These are phyloP conservation scores for Lasioglossum albipes DNA, from an alignment of 1,140 invertebrate species.

Conservation along the genomic window DNA sequence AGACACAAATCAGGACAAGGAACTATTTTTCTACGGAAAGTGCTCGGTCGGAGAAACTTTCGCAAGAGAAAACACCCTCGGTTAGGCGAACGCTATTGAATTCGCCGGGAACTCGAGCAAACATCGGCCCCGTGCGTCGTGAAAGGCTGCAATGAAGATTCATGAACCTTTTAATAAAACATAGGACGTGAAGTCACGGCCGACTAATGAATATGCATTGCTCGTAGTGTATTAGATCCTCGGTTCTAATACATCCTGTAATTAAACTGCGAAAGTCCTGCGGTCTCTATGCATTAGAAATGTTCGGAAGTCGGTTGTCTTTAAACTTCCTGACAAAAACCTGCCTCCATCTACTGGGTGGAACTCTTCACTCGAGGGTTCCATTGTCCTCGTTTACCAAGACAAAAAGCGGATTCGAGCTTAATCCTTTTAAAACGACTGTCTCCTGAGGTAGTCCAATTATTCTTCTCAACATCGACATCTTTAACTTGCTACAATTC, in stretches of 20 bases:
- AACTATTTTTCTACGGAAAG: neutral
- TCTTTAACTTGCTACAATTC: no score
- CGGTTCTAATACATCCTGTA: neutral
- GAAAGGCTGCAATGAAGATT: neutral
- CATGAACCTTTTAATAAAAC: constrained; percentile 20
- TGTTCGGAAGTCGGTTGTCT: neutral
- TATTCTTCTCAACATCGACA: no score
- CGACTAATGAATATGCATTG: constrained; percentile 3
- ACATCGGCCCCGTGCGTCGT: neutral
- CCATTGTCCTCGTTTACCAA: no score
- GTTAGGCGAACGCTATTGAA: neutral
- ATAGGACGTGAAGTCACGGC: neutral
- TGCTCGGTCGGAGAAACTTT: neutral
- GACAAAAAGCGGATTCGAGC: no score
- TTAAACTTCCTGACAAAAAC: no score
- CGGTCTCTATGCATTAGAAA: neutral
- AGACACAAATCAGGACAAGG: no score
- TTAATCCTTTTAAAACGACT: no score
- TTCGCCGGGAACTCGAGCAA: neutral
- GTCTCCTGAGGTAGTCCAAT: no score
- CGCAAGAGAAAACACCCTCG: neutral
- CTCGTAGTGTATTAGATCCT: neutral
- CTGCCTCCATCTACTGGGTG: no score
- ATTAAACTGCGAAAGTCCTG: neutral
- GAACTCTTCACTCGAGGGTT: no score